phyloP scores from a whole-genome alignment of 2,888 invertebrate genomes.

The Caenorhabditis sp. region DNA sequence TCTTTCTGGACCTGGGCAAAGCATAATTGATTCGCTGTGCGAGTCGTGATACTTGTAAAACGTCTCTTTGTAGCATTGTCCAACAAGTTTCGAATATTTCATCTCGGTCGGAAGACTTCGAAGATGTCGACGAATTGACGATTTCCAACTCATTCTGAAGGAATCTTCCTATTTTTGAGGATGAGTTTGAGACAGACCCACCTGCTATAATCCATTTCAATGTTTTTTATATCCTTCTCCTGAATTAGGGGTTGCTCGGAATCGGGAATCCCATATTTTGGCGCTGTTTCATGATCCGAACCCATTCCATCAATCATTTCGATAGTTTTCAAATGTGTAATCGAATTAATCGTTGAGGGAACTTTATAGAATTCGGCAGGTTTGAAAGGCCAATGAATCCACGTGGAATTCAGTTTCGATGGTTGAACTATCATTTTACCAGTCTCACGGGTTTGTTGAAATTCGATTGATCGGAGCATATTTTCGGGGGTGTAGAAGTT shows the following conservation, averaged over 20 bases:
- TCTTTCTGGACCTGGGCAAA: slow-evolving; percentile 45
- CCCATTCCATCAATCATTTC: slow-evolving; percentile 30
- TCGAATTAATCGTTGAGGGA: slow-evolving; percentile 22
- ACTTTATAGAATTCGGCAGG: slow-evolving; percentile 10
- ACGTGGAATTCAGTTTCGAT: slow-evolving; percentile 27
- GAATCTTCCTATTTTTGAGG: too few relatives aligned
- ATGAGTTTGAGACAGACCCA: too few relatives aligned
- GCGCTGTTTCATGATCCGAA: slow-evolving; percentile 10
- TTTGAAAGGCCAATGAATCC: slow-evolving; percentile 40
- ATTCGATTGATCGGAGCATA: slow-evolving; percentile 18
- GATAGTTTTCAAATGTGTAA: slow-evolving; percentile 36
- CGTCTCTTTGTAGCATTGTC: slow-evolving; percentile 21
- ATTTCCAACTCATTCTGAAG: slow-evolving; percentile 43
- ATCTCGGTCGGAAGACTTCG: slow-evolving; percentile 17
- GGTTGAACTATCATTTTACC: slow-evolving; percentile 38
- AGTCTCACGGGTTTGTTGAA: slow-evolving; percentile 22
- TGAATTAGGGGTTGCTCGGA: slow-evolving; percentile 16
- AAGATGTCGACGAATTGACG: slow-evolving; percentile 17
- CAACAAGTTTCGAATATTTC: slow-evolving; percentile 23
- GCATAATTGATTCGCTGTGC: slow-evolving; percentile 17
- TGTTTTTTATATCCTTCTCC: slow-evolving; percentile 20
- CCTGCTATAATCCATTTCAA: slow-evolving; percentile 36
- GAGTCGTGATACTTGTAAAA: slow-evolving; percentile 24
- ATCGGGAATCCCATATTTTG: slow-evolving; percentile 3
- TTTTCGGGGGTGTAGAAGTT: slow-evolving; percentile 31